Base-by-base conservation (phyloP, 2,797 vertebrate species). In the Enteromius anoplus region DNA sequence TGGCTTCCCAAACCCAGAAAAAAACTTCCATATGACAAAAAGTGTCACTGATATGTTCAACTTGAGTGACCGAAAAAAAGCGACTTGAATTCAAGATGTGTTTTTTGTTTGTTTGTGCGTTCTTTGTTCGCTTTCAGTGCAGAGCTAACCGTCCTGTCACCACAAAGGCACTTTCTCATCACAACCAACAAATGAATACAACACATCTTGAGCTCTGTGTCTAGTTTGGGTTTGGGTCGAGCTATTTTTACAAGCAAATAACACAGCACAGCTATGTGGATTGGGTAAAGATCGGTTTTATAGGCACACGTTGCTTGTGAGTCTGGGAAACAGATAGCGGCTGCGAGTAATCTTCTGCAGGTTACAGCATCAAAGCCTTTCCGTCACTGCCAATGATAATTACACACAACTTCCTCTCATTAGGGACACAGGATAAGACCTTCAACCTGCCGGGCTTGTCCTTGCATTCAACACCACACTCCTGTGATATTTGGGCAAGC, bases 351-450 rank as follows among this genome's bases (percentile, higher is more conserved):
- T 80, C 71, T 37, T 78, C 42, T 65, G 49, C 62, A 51, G 8
- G 69, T 82, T 81, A 81, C 64, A 14, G 32, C 72, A 75, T 60
- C 73, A 87, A 86, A 83, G 60, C 80, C 42, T 78, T 60, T 83
- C 77, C 72, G 51, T 85, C 80, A 64, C 71, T 68, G 47, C 77
- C 15, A 51, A 55, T 71, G 85, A 66, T 79, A 51, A 88, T 88
- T 85, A 87, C 79, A 69, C 81, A 86, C 29, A 84, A 82, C 51
- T 86, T 82, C 86, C 79, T 81, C 70, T 85, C 68, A 84, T 85
- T 51, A 40, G 26, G 21, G 34, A 1, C 5, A 86, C 37, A 55
- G n/a, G 68, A 84, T 11, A 66, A 71, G 87, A 64, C 19, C 84
- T 72, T 88, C 80, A 64, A 71, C 49, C 70, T 86, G 2, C 19